Evolutionary conservation across 1,140 invertebrate genomes (phyloP), one percentile per base, ranked within the genome.

Genomic region (Leptinotarsa defecta): DNA sequence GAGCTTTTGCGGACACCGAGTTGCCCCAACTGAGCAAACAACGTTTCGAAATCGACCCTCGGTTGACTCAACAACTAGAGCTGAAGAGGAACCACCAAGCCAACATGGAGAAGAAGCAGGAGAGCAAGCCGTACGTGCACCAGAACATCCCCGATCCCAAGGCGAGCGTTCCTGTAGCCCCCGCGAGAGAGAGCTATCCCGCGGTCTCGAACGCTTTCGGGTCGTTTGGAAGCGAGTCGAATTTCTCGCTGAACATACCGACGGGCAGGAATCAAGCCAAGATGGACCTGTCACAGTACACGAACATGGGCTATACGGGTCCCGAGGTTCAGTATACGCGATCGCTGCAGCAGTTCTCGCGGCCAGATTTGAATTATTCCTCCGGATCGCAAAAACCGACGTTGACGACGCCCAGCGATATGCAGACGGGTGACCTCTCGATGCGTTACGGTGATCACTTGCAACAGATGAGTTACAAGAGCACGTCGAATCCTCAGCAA

Each of bases 1-100:
- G 90, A 64, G 87, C 85, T 19, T 91, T 90, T 74, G 89, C 86
- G 82, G 90, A 91, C 83, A 85, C 84, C 8, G 84, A 86, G 22
- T 52, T 76, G 3, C 74, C 72, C n/a, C 77, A 81, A 48, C 48
- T 80, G 24, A 67, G 34, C 63, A 48, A 73, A 19, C 71, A 73
- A 3, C 62, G 48, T 11, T 73, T 48, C 61, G 62, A 65, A 43
- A 65, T 73, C 1, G 71, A 43, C 19, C 43, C 65, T 22, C 48
- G 48, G 48, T 20, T 74, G 48, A 64, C 70, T 19, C 70, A 71
- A n/a, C 70, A 71, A 62, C 49, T 57, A 34, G 70, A 71, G 24
- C 20, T 48, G 20, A 61, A 71, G 49, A 27, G 20, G 22, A 62
- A 62, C 17, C 15, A 15, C 15, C 34, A 15, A 22, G 24, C 19